Conservation (phyloP, 2,888 invertebrate genomes). For the Oscheius sp. region DNA sequence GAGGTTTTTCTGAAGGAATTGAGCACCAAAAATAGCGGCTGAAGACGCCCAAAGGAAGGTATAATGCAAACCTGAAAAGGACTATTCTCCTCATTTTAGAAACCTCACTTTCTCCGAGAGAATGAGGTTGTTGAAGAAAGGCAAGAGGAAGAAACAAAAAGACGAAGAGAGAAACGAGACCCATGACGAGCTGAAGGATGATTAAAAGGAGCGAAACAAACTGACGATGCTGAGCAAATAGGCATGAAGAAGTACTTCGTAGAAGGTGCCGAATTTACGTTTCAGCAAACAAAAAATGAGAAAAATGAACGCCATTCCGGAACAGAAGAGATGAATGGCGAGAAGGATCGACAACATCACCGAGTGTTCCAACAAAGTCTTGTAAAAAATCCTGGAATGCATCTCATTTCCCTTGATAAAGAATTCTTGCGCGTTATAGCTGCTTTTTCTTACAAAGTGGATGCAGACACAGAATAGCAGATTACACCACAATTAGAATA, state of each 20-base stretch:
- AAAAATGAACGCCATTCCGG: constrained; percentile 39
- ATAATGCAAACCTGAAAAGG: constrained; percentile 24
- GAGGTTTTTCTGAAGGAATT: constrained; percentile 31
- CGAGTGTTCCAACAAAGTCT: constrained; percentile 37
- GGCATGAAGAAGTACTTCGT: constrained; percentile 54
- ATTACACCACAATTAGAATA: too few species aligned
- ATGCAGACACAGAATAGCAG: too few species aligned
- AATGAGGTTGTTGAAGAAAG: constrained; percentile 52
- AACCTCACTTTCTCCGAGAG: constrained; percentile 45
- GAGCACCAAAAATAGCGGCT: constrained; percentile 11
- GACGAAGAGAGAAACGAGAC: constrained; percentile 52
- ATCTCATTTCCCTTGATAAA: not conserved
- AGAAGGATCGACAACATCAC: constrained; percentile 50
- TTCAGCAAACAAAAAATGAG: constrained; percentile 44
- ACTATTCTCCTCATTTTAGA: constrained; percentile 28
- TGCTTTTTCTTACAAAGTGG: too few species aligned
- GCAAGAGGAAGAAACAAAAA: constrained; percentile 51
- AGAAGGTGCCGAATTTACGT: constrained; percentile 51
- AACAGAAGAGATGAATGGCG: constrained; percentile 50
- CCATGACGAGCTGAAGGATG: constrained; percentile 53
- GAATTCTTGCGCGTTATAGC: too few species aligned
- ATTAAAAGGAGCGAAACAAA: too few species aligned
- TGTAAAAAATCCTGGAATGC: constrained; percentile 46
- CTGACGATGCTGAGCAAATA: constrained; percentile 54
- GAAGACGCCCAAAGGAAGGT: constrained; percentile 13